These are phyloP conservation scores for Eclectus roratus DNA, from an alignment of 2,113 vertebrate genomes.

Conservation along the genomic window DNA sequence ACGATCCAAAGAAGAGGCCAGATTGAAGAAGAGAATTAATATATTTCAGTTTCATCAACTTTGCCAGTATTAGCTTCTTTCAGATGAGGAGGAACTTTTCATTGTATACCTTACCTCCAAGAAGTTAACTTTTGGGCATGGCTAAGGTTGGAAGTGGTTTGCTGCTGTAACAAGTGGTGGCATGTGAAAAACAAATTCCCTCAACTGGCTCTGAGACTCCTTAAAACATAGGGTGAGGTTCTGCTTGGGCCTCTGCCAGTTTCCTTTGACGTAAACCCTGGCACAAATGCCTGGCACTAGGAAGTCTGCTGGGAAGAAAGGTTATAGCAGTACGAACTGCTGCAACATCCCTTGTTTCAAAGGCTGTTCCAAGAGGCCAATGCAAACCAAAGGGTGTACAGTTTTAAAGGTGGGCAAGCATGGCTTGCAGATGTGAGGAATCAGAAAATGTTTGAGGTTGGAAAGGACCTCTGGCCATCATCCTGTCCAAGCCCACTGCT, in stretches of 20 bases:
- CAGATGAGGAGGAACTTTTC: neutral
- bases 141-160: neutral
- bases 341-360: neutral
- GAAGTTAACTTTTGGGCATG: neutral
- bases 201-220: neutral
- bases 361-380: neutral
- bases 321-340: neutral
- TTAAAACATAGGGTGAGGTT: neutral
- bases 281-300: neutral
- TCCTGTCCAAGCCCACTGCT: neutral
- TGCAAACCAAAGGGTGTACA: neutral
- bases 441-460: neutral
- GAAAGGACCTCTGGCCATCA: neutral
- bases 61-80: neutral
- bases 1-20: neutral
- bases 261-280: conserved; percentile 19
- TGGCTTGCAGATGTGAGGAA: neutral
- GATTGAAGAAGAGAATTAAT: neutral
- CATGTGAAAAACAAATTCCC: neutral
- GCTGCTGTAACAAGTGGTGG: neutral
- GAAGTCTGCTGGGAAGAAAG: neutral
- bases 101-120: neutral
- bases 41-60: neutral
- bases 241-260: conserved; percentile 1
- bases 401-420: neutral